phyloP scores from a whole-genome alignment of 2,888 invertebrate species.

The Argyresthia albistria region DNA sequence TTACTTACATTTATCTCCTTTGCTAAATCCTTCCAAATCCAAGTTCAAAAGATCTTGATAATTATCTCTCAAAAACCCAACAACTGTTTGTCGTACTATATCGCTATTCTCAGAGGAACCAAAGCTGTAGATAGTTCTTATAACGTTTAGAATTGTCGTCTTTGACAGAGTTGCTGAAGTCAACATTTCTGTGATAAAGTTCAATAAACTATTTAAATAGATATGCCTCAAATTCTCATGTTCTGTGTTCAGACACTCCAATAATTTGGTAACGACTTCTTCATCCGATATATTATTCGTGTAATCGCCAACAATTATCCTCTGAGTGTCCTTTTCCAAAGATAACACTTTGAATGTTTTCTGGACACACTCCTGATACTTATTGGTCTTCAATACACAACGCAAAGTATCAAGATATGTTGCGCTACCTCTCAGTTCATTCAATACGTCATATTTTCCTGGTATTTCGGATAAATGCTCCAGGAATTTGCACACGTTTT shows the following conservation, averaged over 20 bases:
- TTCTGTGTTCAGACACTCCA: constrained; percentile 28
- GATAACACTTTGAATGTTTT: constrained; percentile 39
- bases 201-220: constrained; percentile 35
- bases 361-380: constrained; percentile 40
- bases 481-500: constrained; percentile 20
- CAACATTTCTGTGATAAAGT: constrained; percentile 25
- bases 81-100: constrained; percentile 26
- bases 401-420: constrained; percentile 26
- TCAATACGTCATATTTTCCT: constrained; percentile 14
- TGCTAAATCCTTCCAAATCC: constrained; percentile 14
- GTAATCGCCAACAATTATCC: constrained; percentile 21
- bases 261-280: constrained; percentile 22
- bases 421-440: constrained; percentile 13
- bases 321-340: constrained; percentile 30
- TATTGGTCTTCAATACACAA: constrained; percentile 20
- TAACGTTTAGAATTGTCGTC: constrained; percentile 21
- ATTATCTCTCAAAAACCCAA: constrained; percentile 32
- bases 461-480: constrained; percentile 23
- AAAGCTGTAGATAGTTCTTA: constrained; percentile 30
- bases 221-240: constrained; percentile 42
- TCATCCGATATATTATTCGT: constrained; percentile 16
- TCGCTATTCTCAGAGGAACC: constrained; percentile 37
- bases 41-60: constrained; percentile 17
- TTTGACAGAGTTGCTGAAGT: constrained; percentile 6
- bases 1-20: constrained; percentile 35